Evolutionary conservation across 2,113 vertebrate genomes (phyloP).

Genomic region (Equus przewalskii): DNA sequence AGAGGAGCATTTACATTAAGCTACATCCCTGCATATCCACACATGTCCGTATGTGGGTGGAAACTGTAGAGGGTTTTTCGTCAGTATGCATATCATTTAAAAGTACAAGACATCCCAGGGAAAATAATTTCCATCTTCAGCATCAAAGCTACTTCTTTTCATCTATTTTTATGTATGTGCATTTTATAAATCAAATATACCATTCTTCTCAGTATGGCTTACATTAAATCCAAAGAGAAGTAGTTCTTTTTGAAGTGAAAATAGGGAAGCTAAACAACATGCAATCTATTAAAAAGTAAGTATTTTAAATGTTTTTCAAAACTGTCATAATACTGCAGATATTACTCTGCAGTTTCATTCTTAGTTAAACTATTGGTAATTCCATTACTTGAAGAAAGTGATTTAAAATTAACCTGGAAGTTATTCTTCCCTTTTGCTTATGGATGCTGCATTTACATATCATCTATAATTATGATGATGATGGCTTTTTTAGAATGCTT

Average conservation of each 20-base stretch:
- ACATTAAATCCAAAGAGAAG: slow-evolving; percentile 54
- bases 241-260: slow-evolving; percentile 64
- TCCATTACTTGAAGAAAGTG: slow-evolving; percentile 36
- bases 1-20: background rate
- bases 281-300: slow-evolving; percentile 56
- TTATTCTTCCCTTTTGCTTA: slow-evolving; percentile 19
- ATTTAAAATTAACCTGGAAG: slow-evolving; percentile 38
- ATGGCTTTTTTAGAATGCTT: background rate
- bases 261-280: slow-evolving; percentile 52
- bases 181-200: slow-evolving; percentile 52
- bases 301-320: slow-evolving; percentile 54
- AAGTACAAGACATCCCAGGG: background rate
- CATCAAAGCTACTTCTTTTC: slow-evolving; percentile 48
- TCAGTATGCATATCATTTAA: slow-evolving; percentile 48
- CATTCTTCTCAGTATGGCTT: slow-evolving; percentile 52
- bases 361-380: slow-evolving; percentile 11
- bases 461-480: background rate
- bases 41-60: background rate
- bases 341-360: background rate
- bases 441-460: slow-evolving; percentile 15
- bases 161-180: slow-evolving; percentile 52
- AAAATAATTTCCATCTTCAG: slow-evolving; percentile 63
- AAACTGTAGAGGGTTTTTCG: slow-evolving; percentile 31
- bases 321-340: background rate
- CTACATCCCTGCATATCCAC: background rate